Evolutionary conservation across 92 coral and sea anemone genomes (phyloP).

Genomic region (Isaurus tuberculatus): DNA sequence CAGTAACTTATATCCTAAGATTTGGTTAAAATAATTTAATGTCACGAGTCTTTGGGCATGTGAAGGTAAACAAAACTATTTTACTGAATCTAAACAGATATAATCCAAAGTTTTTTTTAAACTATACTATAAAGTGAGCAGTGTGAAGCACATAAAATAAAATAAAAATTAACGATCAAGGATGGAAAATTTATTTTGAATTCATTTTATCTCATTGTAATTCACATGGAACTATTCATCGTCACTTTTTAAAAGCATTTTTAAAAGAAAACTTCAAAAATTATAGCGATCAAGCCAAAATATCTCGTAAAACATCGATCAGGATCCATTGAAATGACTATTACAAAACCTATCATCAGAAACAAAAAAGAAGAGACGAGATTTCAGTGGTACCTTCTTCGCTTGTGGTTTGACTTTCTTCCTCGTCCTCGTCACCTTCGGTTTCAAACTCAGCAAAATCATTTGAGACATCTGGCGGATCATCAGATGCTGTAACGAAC

Average conservation of each 20-base stretch:
- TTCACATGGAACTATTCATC: background rate
- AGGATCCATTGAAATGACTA: background rate
- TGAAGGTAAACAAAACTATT: no score
- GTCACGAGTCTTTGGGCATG: no score
- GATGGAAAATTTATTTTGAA: background rate
- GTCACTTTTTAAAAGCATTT: background rate
- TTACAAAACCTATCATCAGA: background rate
- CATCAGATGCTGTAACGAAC: slow-evolving; percentile 75
- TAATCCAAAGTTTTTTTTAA: no score
- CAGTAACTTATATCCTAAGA: no score
- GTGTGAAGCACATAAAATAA: no score
- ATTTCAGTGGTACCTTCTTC: slow-evolving; percentile 33
- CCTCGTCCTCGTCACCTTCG: slow-evolving; percentile 96
- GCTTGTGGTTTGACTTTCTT: slow-evolving; percentile 62
- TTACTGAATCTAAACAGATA: no score
- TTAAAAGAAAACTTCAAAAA: background rate
- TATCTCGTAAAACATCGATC: background rate
- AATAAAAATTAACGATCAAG: no score
- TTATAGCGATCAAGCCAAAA: background rate
- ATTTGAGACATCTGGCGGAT: slow-evolving; percentile 73
- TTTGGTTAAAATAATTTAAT: no score
- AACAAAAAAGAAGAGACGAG: background rate
- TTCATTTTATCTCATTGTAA: no score
- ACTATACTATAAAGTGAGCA: background rate
- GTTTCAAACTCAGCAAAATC: slow-evolving; percentile 99